Evolutionary conservation across 2,113 vertebrate species (phyloP), one percentile per base, ranked within the genome.

Genomic region (Bubo scandiacus): DNA sequence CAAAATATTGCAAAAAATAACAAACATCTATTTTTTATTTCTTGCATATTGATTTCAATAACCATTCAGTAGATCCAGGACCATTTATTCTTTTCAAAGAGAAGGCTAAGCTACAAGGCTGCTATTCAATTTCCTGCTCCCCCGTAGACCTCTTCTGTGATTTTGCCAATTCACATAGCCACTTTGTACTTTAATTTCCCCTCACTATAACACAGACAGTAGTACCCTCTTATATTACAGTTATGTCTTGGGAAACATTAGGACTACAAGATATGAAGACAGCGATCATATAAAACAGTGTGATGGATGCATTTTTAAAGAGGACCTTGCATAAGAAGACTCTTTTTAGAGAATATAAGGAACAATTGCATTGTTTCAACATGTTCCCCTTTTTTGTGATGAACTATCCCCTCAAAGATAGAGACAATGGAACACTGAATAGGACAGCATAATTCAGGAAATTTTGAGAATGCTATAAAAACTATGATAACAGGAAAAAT

Each of bases 91-190:
- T 57, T 88, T 78, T 26, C 59, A 71, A 82, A 74, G 57, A 49
- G 72, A 79, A 90, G 54, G 54, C 62, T 95, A 34, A 59, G 42
- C 80, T 74, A 5, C 47, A 65, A 59, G 90, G 65, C 68, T 88
- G 67, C 6, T 75, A 81, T 81, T 92, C 86, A 75, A 79, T 95
- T 94, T 91, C 91, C 80, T 92, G 68, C 86, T 92, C 38, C 72
- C 75, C 49, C 61, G 74, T 8, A 86, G 80, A 57, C 86, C 90
- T 89, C 84, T 89, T 81, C 49, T 95, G 84, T 75, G 87, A 94
- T 91, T 86, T 91, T 94, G 73, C 89, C 94, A 95, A 45, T 91
- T 89, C 84, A 49, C 8, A 6, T 36, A 20, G 73, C 36, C 47
- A 36, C 73, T 84, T 92, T 25, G 57, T 72, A 47, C 81, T 94